phyloP scores from a whole-genome alignment of 2,113 vertebrate species.

The Grallaria varia region DNA sequence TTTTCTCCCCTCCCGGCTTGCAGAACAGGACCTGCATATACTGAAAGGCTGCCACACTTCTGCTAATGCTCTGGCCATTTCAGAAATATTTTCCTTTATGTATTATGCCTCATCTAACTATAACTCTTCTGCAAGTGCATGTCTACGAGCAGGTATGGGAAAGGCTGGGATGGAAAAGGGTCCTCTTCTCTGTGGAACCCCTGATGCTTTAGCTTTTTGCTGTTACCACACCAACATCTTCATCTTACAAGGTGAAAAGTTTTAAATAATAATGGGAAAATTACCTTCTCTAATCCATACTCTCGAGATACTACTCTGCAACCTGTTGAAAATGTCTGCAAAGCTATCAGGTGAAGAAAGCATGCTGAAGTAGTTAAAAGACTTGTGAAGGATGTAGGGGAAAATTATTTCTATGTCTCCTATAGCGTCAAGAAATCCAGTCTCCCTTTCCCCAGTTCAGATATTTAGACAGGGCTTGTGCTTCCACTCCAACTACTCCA shows the following conservation, averaged over 20 bases:
- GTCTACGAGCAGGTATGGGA: background rate
- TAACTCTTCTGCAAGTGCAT: background rate
- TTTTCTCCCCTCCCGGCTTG: background rate
- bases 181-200: background rate
- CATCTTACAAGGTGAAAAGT: background rate
- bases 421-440: background rate
- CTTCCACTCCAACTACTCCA: background rate
- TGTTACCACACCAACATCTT: background rate
- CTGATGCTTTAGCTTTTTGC: background rate
- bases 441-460: background rate
- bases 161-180: background rate
- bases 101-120: background rate
- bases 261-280: background rate
- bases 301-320: background rate
- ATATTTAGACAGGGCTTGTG: background rate
- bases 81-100: background rate
- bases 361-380: background rate
- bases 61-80: background rate
- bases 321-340: background rate
- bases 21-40: background rate
- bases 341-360: background rate
- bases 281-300: background rate
- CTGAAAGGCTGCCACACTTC: background rate
- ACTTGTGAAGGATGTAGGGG: background rate
- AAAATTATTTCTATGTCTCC: background rate